Percentiles rank a stretch among this genome's conserved stretches.
These are phyloP conservation scores for Xestia c-nigrum DNA, from an alignment of 2,888 invertebrate genomes.

Conservation along the genomic window DNA sequence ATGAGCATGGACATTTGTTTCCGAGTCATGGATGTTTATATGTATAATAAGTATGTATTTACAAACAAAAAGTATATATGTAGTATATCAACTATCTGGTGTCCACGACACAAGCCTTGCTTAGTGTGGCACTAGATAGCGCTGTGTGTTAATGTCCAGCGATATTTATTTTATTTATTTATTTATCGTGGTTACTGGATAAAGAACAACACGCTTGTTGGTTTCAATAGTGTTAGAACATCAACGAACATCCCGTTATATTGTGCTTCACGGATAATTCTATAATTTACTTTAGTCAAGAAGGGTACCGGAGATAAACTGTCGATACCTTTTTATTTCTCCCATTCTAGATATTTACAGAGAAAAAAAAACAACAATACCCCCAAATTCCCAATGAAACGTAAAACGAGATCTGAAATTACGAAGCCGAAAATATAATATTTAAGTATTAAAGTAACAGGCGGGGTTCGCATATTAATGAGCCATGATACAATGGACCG, in stretches of 20 bases:
- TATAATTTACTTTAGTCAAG: not conserved
- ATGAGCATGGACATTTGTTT: no score
- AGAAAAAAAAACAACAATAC: constrained; percentile 11
- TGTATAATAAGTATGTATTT: no score
- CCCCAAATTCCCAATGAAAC: constrained; percentile 35
- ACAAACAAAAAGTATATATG: no score
- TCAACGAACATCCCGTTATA: not conserved
- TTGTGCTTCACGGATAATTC: not conserved
- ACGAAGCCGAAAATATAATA: constrained; percentile 56
- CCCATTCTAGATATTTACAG: constrained; percentile 6
- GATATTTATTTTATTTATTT: no score
- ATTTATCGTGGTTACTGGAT: no score
- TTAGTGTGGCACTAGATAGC: no score
- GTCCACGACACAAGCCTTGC: no score
- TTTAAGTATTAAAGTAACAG: constrained; percentile 55
- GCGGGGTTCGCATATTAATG: constrained; percentile 63
- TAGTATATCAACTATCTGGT: no score
- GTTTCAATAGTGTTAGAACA: not conserved
- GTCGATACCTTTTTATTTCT: not conserved
- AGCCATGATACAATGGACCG: constrained; percentile 61
- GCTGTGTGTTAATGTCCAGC: no score
- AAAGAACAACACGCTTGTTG: not conserved
- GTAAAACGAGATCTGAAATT: constrained; percentile 42
- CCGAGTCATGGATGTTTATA: no score
- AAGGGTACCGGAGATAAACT: not conserved